Evolutionary conservation across 64 coral and sea anemone genomes (phyloP).

Genomic region (Porites australiensis): DNA sequence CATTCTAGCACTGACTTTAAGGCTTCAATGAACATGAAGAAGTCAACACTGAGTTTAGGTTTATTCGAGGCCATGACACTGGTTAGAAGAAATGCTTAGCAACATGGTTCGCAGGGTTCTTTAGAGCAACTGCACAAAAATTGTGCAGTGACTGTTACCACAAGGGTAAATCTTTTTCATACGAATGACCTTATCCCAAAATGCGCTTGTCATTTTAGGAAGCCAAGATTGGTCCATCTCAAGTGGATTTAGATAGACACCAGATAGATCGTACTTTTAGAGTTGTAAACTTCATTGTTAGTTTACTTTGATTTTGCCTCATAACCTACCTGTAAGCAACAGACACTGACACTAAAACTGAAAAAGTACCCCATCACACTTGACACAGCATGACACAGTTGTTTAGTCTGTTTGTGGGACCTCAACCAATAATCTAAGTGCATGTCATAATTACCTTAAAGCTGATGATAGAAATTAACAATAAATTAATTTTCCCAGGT

Average conservation of each 20-base stretch:
- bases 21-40: not conserved
- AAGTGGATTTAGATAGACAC: slow-evolving; percentile 35
- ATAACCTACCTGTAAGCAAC: slow-evolving; percentile 11
- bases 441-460: too few relatives aligned
- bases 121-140: not conserved
- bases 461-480: too few relatives aligned
- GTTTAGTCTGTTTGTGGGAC: slow-evolving; percentile 15
- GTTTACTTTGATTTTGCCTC: not conserved
- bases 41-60: not conserved
- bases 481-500: too few relatives aligned
- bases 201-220: not conserved
- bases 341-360: slow-evolving; percentile 11
- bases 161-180: not conserved
- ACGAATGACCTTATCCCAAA: not conserved
- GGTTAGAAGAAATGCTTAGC: not conserved
- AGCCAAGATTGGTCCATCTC: slow-evolving; percentile 2
- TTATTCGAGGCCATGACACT: not conserved
- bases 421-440: not conserved
- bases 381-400: slow-evolving; percentile 21
- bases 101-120: not conserved
- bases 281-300: slow-evolving; percentile 4
- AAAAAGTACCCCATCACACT: slow-evolving; percentile 11
- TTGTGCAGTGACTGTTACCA: not conserved
- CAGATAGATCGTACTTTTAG: slow-evolving; percentile 35
- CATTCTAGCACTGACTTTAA: not conserved